These are phyloP conservation scores for Coelopa frigida DNA, from an alignment of 1,140 invertebrate genomes.

Conservation along the genomic window DNA sequence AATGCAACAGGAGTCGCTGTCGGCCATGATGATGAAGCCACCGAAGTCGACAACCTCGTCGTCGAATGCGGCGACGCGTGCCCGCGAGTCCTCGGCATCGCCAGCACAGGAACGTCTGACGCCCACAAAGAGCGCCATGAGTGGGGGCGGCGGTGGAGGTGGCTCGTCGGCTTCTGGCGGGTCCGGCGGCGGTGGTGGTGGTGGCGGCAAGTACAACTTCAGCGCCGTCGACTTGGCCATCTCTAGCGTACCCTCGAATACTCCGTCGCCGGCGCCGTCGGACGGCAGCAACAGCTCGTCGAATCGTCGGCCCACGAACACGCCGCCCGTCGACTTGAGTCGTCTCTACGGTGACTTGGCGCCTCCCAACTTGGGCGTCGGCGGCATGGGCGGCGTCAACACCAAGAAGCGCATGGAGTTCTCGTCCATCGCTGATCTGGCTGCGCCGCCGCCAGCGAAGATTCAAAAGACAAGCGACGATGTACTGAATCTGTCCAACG, in stretches of 20 bases:
- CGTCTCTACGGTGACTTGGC: conserved; percentile 36
- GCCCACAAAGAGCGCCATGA: conserved; percentile 32
- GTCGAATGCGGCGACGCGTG: conserved; percentile 25
- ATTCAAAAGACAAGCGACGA: conserved; percentile 61
- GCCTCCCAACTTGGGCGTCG: conserved; percentile 20
- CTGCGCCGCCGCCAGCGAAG: conserved; percentile 39
- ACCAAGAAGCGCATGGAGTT: conserved; percentile 44
- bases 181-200: conserved; percentile 38
- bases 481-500: conserved; percentile 10
- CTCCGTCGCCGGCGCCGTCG: conserved; percentile 36
- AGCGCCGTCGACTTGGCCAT: conserved; percentile 46
- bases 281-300: conserved; percentile 36
- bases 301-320: conserved; percentile 29
- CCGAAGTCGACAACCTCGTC: conserved; percentile 35
- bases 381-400: conserved; percentile 17
- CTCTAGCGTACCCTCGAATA: conserved; percentile 42
- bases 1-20: conserved; percentile 48
- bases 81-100: conserved; percentile 40
- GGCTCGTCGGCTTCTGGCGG: conserved; percentile 27
- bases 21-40: conserved; percentile 47
- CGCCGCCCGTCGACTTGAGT: conserved; percentile 31
- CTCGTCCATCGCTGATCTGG: conserved; percentile 42
- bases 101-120: conserved; percentile 41
- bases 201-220: conserved; percentile 43
- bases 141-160: conserved; percentile 15